Evolutionary conservation across 2,888 invertebrate species (phyloP), one percentile per base, ranked within the genome.

Genomic region (Sussaba pulchella): DNA sequence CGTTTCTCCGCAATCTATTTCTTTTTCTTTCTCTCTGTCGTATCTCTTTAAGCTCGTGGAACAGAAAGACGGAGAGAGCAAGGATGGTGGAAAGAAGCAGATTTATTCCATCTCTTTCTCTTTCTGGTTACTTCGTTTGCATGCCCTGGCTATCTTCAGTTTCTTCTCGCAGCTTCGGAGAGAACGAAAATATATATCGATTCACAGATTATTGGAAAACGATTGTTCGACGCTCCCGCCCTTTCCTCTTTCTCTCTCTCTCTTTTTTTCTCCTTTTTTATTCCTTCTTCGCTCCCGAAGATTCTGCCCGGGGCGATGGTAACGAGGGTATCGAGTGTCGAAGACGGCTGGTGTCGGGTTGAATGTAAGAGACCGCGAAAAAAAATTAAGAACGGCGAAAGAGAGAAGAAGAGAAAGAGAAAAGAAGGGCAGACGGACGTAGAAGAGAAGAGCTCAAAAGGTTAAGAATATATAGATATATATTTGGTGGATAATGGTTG

Each of bases 121-220:
- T 72, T 71, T 72, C 72, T 19, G 31, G 54, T 70, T 67, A 67
- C 50, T 78, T 61, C 64, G 71, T 72, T 72, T 50, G 67, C 41
- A 50, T 24, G 24, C 31, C 43, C 43, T 24, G 52, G 41, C 43
- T 26, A 21, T 8, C 17, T 52, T 21, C 19, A 36, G 21, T 19
- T 70, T 54, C 19, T 57, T 26, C 43, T 45, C 19, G 52, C 19
- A 19, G 50, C 19, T 45, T 66, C 64, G 14, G 57, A 64, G 66
- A 64, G 47, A 47, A 66, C 57, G 45, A 59, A 8, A 21, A 17
- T 63, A 71, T n/a, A n/a, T 79, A 82, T 79, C 77, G 77, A 81
- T 74, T 77, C 63, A 24, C 79, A 69, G 76, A 82, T 82, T 82
- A 82, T 81, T 50, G 81, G 81, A 81, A 81, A 81, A 81, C 78